A percentile compares a stretch with the other conserved stretches of the same genome.
These are phyloP conservation scores for Gorsachius goisagi DNA, from an alignment of 2,113 vertebrate species.

Conservation along the genomic window DNA sequence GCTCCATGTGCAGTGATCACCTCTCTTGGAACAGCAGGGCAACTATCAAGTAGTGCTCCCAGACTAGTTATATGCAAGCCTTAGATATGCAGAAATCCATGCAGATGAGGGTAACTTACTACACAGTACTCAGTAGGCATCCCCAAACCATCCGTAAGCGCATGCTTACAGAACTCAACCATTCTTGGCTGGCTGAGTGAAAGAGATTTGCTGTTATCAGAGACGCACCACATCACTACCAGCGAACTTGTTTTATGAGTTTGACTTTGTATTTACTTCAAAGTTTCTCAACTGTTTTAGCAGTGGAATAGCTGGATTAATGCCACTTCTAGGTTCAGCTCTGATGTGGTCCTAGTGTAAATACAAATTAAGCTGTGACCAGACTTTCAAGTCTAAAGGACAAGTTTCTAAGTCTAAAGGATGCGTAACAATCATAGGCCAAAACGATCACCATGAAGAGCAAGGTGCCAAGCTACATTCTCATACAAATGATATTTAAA, in stretches of 20 bases:
- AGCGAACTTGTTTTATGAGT: background rate
- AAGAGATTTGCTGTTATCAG: background rate
- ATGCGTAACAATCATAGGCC: background rate
- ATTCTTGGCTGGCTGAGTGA: background rate
- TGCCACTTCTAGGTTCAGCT: background rate
- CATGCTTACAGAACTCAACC: background rate
- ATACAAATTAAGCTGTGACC: background rate
- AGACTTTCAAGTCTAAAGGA: background rate
- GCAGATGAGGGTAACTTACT: background rate
- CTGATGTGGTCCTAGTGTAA: background rate
- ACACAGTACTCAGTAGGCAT: background rate
- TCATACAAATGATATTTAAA: background rate
- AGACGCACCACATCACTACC: background rate
- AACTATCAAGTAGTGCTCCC: background rate
- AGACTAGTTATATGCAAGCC: background rate
- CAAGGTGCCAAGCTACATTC: background rate
- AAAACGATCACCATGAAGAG: background rate
- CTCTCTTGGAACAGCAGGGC: background rate
- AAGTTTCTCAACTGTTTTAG: background rate
- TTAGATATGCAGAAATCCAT: background rate
- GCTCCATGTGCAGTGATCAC: background rate
- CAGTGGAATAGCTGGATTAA: background rate
- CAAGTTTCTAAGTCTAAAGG: background rate
- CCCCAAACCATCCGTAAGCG: background rate
- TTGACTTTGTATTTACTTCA: background rate